Conservation (phyloP, 2,888 invertebrate species). For the Ligdia adustata region DNA sequence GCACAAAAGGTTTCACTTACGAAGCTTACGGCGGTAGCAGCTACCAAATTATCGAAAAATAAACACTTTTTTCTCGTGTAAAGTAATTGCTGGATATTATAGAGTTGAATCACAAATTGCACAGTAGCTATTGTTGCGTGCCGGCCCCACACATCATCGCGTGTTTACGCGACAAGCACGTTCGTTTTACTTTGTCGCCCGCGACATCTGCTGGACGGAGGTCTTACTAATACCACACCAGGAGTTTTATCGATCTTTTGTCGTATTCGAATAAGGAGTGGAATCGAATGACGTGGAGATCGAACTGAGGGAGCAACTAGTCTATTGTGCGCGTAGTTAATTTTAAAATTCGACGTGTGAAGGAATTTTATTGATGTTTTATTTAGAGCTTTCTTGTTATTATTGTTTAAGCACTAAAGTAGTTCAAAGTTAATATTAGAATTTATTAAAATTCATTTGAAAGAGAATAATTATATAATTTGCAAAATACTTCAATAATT, state of each 20-base stretch:
- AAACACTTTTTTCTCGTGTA: constrained; percentile 46
- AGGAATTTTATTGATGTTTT: constrained; percentile 63
- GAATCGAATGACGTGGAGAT: constrained; percentile 21
- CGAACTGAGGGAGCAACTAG: constrained; percentile 40
- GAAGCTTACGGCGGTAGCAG: constrained; percentile 26
- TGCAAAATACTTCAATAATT: too few relatives aligned
- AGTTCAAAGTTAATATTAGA: too few relatives aligned
- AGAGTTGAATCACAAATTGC: constrained; percentile 78
- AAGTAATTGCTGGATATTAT: constrained; percentile 68
- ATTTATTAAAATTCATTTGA: too few relatives aligned
- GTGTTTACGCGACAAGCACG: constrained; percentile 80
- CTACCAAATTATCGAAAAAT: constrained; percentile 54
- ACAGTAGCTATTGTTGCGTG: constrained; percentile 72
- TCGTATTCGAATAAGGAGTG: constrained; percentile 24
- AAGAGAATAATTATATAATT: too few relatives aligned
- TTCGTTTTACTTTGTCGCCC: constrained; percentile 79
- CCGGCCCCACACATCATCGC: constrained; percentile 76
- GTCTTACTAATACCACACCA: constrained; percentile 31
- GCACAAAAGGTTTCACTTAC: constrained; percentile 11
- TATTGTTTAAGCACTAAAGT: too few relatives aligned
- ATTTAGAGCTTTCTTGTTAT: constrained; percentile 49
- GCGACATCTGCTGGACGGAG: constrained; percentile 65
- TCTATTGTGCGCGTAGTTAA: constrained; percentile 60
- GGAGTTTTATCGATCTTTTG: constrained; percentile 19
- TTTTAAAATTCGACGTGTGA: constrained; percentile 67